Percentiles rank a stretch among this genome's conserved stretches.
These are phyloP conservation scores for Pogona vitticeps DNA, from an alignment of 2,113 vertebrate species.

Conservation along the genomic window DNA sequence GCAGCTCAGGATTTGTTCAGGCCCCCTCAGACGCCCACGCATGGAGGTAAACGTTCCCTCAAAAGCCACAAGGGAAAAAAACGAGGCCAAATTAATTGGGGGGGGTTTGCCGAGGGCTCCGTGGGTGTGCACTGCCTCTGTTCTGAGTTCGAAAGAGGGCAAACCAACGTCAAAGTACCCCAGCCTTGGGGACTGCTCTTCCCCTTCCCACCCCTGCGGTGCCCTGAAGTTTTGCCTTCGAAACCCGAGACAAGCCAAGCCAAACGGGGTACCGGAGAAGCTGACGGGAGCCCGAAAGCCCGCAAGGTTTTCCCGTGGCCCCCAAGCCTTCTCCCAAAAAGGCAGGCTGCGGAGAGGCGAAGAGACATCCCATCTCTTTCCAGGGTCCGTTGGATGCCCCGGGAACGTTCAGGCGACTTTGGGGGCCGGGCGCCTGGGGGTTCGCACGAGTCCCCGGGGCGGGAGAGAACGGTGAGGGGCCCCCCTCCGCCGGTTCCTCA, in stretches of 20 bases:
- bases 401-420: background rate
- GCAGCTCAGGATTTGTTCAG: background rate
- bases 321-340: too few relatives aligned
- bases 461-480: conserved; percentile 22
- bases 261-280: background rate
- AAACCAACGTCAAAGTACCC: background rate
- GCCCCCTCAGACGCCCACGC: background rate
- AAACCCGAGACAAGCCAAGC: too few relatives aligned
- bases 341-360: background rate
- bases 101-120: background rate
- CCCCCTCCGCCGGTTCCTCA: conserved; percentile 60
- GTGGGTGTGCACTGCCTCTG: background rate
- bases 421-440: background rate
- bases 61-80: too few relatives aligned
- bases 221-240: background rate
- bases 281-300: background rate
- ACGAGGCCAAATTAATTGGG: too few relatives aligned
- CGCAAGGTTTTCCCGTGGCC: too few relatives aligned
- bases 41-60: background rate
- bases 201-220: too few relatives aligned
- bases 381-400: too few relatives aligned
- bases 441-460: background rate
- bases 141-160: background rate
- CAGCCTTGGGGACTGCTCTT: too few relatives aligned
- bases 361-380: background rate